Conservation (phyloP, 2,888 invertebrate species). For the Baronia brevicornis region DNA sequence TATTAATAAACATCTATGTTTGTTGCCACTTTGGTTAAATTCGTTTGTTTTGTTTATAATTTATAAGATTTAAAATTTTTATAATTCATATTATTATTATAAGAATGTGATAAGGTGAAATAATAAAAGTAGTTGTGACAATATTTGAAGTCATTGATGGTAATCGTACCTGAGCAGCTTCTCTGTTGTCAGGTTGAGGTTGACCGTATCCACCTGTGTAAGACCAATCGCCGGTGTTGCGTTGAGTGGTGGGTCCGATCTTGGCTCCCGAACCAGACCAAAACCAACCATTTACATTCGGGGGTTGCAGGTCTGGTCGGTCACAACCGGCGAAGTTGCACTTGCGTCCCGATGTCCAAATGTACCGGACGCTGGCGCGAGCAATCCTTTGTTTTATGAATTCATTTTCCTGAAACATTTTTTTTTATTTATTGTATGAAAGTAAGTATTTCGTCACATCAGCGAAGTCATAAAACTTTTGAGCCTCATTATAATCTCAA, state of each 20-base stretch:
- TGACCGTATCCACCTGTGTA: conserved; percentile 91
- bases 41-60: too few relatives aligned
- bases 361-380: conserved; percentile 85
- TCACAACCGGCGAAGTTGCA: conserved; percentile 95
- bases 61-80: too few relatives aligned
- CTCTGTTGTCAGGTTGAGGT: conserved; percentile 91
- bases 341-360: conserved; percentile 94
- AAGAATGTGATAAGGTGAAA: too few relatives aligned
- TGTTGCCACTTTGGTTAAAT: too few relatives aligned
- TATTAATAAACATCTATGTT: too few relatives aligned
- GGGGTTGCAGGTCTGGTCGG: conserved; percentile 87
- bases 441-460: too few relatives aligned
- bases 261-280: conserved; percentile 95
- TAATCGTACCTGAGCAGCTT: conserved; percentile 85
- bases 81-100: too few relatives aligned
- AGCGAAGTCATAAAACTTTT: too few relatives aligned
- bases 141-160: too few relatives aligned
- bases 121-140: too few relatives aligned
- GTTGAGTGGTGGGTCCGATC: conserved; percentile 90
- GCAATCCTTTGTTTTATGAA: conserved; percentile 91
- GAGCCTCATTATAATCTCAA: too few relatives aligned
- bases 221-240: conserved; percentile 94
- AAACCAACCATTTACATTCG: conserved; percentile 93
- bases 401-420: conserved; percentile 81
- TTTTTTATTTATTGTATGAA: too few relatives aligned